Evolutionary conservation across 2,888 invertebrate genomes (phyloP).

Genomic region (Limnephilus auricula): DNA sequence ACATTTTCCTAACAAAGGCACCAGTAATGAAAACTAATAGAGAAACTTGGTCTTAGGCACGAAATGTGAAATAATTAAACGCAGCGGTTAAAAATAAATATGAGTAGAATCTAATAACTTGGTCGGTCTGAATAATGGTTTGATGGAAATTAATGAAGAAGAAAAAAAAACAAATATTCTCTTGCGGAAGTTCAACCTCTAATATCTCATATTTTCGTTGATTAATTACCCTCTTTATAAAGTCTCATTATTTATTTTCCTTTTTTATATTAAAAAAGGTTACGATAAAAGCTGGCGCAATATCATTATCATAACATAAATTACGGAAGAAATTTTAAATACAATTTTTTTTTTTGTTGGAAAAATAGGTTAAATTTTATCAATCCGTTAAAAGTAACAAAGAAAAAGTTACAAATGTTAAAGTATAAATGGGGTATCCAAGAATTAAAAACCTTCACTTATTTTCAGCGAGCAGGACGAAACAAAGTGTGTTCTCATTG

Average conservation of each 20-base stretch:
- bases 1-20: neutral
- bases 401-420: too few species aligned
- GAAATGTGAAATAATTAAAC: neutral
- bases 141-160: slow-evolving; percentile 7
- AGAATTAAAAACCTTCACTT: too few species aligned
- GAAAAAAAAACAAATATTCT: slow-evolving; percentile 19
- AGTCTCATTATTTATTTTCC: neutral
- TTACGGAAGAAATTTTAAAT: neutral
- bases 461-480: too few species aligned
- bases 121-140: neutral
- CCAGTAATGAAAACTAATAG: neutral
- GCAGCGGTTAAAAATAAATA: neutral
- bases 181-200: neutral
- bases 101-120: neutral
- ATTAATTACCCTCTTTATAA: neutral
- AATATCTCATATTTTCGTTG: slow-evolving; percentile 14
- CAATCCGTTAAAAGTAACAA: too few species aligned
- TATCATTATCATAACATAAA: neutral
- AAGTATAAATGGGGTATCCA: too few species aligned
- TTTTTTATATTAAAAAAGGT: neutral
- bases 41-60: neutral
- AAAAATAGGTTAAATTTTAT: neutral
- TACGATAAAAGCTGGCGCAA: neutral
- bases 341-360: neutral
- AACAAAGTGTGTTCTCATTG: too few species aligned